phyloP scores from a whole-genome alignment of 2,888 invertebrate species.

The Leptopilina syphax region DNA sequence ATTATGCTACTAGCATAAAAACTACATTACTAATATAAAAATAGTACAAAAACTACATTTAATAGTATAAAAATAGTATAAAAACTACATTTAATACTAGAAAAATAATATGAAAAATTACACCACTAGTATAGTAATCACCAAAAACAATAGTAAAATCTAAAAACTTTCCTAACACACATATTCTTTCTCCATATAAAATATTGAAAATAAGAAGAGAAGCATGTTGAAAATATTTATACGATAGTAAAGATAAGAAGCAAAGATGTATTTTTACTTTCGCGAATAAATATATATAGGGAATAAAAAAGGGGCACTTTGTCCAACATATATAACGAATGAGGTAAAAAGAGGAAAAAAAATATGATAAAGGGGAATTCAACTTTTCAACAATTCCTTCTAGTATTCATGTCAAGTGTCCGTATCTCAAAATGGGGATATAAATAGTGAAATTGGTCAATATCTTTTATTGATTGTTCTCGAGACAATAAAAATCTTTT shows the following conservation, averaged over 20 bases:
- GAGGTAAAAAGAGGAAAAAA: not conserved
- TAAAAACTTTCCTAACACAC: no score
- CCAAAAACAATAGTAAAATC: no score
- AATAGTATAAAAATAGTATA: no score
- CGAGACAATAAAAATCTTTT: not conserved
- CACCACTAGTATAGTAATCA: no score
- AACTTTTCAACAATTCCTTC: not conserved
- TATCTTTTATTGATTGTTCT: not conserved
- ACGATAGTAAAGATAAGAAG: not conserved
- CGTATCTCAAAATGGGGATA: not conserved
- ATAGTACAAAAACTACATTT: no score
- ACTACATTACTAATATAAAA: no score
- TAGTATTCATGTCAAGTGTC: not conserved
- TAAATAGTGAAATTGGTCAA: conserved; percentile 8
- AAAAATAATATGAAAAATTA: no score
- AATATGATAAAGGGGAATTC: not conserved
- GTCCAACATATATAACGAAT: not conserved
- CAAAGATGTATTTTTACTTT: not conserved
- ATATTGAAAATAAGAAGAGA: not conserved
- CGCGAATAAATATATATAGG: not conserved
- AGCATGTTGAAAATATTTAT: conserved; percentile 1
- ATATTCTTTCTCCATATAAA: not conserved
- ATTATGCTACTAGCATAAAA: no score
- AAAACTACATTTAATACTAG: no score
- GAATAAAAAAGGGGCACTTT: not conserved